Evolutionary conservation across 2,797 vertebrate species (phyloP).

Genomic region (Oophaga sylvatica): DNA sequence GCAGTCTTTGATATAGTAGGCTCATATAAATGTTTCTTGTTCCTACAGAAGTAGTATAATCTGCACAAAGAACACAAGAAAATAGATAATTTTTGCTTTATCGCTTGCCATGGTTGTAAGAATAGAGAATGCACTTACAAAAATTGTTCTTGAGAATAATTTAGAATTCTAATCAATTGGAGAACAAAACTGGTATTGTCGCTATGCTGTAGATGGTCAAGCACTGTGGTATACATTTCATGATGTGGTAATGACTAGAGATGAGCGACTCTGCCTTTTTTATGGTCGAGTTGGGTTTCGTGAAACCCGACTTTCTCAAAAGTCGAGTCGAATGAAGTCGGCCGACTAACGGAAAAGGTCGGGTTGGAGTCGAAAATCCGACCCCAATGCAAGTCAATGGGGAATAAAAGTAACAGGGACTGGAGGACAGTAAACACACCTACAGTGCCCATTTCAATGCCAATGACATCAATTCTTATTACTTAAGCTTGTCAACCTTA

Average conservation of each 20-base stretch:
- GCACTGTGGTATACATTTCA: background rate
- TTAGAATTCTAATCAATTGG: background rate
- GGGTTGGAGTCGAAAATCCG: too few relatives aligned
- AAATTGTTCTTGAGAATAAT: background rate
- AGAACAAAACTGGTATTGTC: background rate
- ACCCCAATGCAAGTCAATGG: too few relatives aligned
- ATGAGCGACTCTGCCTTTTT: too few relatives aligned
- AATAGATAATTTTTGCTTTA: slow-evolving; percentile 45
- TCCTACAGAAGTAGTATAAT: slow-evolving; percentile 39
- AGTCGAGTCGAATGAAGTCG: too few relatives aligned
- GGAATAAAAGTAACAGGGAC: too few relatives aligned
- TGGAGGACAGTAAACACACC: too few relatives aligned
- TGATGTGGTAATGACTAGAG: background rate
- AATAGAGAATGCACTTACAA: background rate
- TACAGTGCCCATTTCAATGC: too few relatives aligned
- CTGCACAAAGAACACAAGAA: background rate
- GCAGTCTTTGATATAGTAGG: slow-evolving; percentile 42
- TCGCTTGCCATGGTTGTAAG: background rate
- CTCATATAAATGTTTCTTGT: slow-evolving; percentile 39
- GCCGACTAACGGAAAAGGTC: too few relatives aligned
- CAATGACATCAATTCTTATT: too few relatives aligned
- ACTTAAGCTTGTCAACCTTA: too few relatives aligned
- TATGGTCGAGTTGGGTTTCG: too few relatives aligned
- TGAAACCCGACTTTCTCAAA: too few relatives aligned
- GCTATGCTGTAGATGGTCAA: background rate